Base-by-base conservation (phyloP, 2,888 invertebrate species). In the Trissolcus brochymenae region DNA sequence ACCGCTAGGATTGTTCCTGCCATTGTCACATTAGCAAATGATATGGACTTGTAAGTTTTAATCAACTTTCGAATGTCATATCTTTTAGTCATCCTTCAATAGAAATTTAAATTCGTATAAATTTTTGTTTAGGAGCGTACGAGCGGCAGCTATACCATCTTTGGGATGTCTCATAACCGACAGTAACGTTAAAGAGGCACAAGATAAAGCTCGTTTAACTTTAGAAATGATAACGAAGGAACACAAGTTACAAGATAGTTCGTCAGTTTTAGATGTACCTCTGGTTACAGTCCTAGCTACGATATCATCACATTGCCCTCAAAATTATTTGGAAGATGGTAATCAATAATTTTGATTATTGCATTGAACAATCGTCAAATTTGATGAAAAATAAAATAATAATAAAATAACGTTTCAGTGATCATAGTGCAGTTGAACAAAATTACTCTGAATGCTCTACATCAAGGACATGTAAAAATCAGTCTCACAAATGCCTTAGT, bases 1-100 rank as follows among this genome's bases (percentile, higher is more conserved):
- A 91, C 91, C 40, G 88, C 91, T 4, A 91, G 92, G 84, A 90
- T 94, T 50, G 91, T 92, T 19, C 94, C 94, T n/a, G 94, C 94
- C 21, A 90, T 94, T 19, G 92, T 94, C 51, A 94, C 94, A 0
- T 89, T 94, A 46, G 93, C 93, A 43, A 93, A 91, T 84, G 94
- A 94, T 87, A 90, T 91, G 73, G 93, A 94, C 84, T 88, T 92
- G 93, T 93, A 90, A 90, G 92, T 17, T 17, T 11, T 51, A 51
- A 46, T 19, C 13, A n/a, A 62, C 16, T 35, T 49, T n/a, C 17
- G 25, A 4, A 43, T 16, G 46, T n/a, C n/a, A 43, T 46, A 41
- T 49, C 2, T 9, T n/a, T 43, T 3, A 14, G 11, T 2, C 14
- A 14, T 43, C 11, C 6, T 16, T 49, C 17, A 16, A 49, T 16